Percentiles rank a stretch among this genome's conserved stretches.
phyloP scores from a whole-genome alignment of 2,888 invertebrate genomes.

The Caprella mutica region DNA sequence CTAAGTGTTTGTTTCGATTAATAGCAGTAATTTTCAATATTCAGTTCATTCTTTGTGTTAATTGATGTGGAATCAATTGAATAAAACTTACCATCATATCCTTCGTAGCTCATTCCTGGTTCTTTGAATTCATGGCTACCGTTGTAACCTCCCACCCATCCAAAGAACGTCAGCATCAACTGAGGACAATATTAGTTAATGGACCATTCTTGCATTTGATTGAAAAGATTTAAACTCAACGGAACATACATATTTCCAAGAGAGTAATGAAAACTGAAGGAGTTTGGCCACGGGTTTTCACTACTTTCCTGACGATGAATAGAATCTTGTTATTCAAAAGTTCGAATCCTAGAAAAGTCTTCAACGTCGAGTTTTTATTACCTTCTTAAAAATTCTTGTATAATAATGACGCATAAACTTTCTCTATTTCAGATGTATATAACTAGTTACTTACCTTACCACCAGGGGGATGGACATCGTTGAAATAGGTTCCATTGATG shows the following conservation, averaged over 20 bases:
- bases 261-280: too few relatives aligned
- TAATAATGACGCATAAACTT: background rate
- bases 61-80: too few relatives aligned
- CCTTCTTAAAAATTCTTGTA: background rate
- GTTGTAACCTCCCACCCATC: constrained; percentile 83
- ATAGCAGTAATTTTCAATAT: too few relatives aligned
- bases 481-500: constrained; percentile 91
- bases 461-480: constrained; percentile 93
- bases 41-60: too few relatives aligned
- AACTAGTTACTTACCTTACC: constrained; percentile 80
- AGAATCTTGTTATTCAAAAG: too few relatives aligned
- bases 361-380: too few relatives aligned
- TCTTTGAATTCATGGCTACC: constrained; percentile 88
- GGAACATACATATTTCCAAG: too few relatives aligned
- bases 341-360: too few relatives aligned
- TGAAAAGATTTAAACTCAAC: background rate
- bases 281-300: too few relatives aligned
- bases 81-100: constrained; percentile 22
- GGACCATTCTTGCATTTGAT: background rate
- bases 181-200: constrained; percentile 40
- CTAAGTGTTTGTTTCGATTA: too few relatives aligned
- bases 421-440: background rate
- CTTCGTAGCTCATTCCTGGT: constrained; percentile 45
- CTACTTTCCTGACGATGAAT: too few relatives aligned
- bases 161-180: constrained; percentile 90